These are phyloP conservation scores for Aspiorhynchus laticeps DNA, from an alignment of 2,113 vertebrate genomes.

Conservation along the genomic window DNA sequence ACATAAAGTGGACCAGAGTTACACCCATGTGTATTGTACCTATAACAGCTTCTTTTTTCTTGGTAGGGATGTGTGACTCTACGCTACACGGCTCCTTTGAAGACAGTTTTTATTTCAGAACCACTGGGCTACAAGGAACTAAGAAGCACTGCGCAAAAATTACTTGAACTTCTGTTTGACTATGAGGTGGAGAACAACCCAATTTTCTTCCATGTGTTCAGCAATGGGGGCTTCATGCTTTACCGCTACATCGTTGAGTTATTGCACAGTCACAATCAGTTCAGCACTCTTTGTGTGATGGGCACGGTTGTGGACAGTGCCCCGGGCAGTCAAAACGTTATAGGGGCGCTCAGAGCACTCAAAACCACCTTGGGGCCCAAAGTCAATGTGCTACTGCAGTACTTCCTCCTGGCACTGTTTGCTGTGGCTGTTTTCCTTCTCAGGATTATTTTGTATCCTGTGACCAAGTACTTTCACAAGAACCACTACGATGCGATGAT, in stretches of 20 bases:
- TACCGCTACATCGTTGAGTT: slow-evolving; percentile 91
- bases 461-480: slow-evolving; percentile 86
- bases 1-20: not conserved
- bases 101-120: slow-evolving; percentile 89
- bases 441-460: slow-evolving; percentile 82
- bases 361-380: slow-evolving; percentile 73
- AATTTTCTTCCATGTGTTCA: slow-evolving; percentile 91
- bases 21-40: not conserved
- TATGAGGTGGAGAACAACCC: slow-evolving; percentile 88
- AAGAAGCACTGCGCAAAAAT: slow-evolving; percentile 77
- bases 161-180: slow-evolving; percentile 91
- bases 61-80: slow-evolving; percentile 89
- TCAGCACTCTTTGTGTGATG: slow-evolving; percentile 79
- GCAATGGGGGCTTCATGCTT: slow-evolving; percentile 93
- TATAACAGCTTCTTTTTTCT: slow-evolving; percentile 32
- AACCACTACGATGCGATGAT: slow-evolving; percentile 87
- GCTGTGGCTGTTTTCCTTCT: slow-evolving; percentile 73
- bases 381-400: slow-evolving; percentile 74
- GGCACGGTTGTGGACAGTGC: slow-evolving; percentile 91
- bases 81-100: slow-evolving; percentile 89
- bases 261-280: slow-evolving; percentile 76
- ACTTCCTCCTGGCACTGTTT: slow-evolving; percentile 78
- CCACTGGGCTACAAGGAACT: slow-evolving; percentile 89
- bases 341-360: slow-evolving; percentile 84
- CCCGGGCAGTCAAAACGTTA: slow-evolving; percentile 85